These are phyloP conservation scores for Pseudochromis fuscus DNA, from an alignment of 2,797 vertebrate species.

Conservation along the genomic window DNA sequence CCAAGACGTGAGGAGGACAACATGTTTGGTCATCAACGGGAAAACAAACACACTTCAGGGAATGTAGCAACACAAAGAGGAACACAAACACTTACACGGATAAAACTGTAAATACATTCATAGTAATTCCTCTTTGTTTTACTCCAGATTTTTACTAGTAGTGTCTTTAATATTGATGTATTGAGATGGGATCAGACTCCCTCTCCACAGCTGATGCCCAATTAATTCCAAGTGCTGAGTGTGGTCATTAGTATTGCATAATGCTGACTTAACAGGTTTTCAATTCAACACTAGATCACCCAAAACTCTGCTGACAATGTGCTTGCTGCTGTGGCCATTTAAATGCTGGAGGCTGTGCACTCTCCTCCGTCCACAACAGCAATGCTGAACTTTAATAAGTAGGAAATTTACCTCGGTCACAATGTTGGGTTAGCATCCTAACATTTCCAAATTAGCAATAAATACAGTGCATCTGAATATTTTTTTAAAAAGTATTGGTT, in stretches of 20 bases:
- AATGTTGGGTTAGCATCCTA: background rate
- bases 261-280: constrained; percentile 7
- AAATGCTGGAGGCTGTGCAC: background rate
- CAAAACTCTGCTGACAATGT: background rate
- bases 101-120: constrained; percentile 7
- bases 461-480: background rate
- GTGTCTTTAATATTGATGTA: constrained; percentile 27
- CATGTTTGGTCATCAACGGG: background rate
- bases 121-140: constrained; percentile 1
- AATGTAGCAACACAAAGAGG: background rate
- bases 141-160: constrained; percentile 16
- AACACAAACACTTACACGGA: background rate
- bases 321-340: constrained; percentile 10
- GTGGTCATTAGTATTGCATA: constrained; percentile 2
- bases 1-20: constrained; percentile 21
- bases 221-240: constrained; percentile 9
- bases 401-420: background rate
- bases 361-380: background rate
- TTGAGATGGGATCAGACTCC: constrained; percentile 14
- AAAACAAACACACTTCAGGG: constrained; percentile 10
- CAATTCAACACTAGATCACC: constrained; percentile 15
- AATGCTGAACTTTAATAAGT: background rate
- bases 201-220: constrained; percentile 16
- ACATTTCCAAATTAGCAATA: background rate
- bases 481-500: background rate